Percentiles rank a stretch among this genome's conserved stretches.
Conservation (phyloP, 2,113 vertebrate species). For the Pteropus alecto region DNA sequence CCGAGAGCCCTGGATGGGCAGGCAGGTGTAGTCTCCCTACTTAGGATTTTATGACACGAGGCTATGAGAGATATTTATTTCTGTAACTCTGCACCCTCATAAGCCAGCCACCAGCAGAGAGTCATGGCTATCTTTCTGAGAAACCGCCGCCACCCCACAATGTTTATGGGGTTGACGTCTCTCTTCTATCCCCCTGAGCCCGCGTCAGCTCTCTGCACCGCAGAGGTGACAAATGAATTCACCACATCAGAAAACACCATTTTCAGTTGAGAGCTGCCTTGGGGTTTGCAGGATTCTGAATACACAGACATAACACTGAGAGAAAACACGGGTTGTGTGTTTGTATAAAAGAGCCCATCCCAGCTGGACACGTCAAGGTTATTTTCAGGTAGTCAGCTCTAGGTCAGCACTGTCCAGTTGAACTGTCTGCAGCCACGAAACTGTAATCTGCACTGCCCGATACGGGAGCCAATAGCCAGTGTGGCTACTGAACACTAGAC, state of each 20-base stretch:
- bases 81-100: neutral
- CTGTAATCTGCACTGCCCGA: rapidly evolving
- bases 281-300: conserved; percentile 29
- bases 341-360: neutral
- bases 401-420: neutral
- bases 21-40: neutral
- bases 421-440: neutral
- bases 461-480: neutral
- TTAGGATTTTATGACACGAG: neutral
- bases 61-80: neutral
- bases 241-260: conserved; percentile 31
- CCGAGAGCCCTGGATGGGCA: neutral
- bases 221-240: neutral
- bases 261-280: neutral
- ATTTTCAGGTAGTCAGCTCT: conserved; percentile 52
- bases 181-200: neutral
- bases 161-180: neutral
- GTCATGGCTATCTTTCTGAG: neutral
- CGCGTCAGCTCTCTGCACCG: neutral
- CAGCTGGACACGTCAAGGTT: neutral
- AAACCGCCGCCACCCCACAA: rapidly evolving
- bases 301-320: neutral
- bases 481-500: neutral
- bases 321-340: neutral
- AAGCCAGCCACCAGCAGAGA: neutral